phyloP scores from a whole-genome alignment of 2,113 vertebrate genomes.

The Setophaga petechia region DNA sequence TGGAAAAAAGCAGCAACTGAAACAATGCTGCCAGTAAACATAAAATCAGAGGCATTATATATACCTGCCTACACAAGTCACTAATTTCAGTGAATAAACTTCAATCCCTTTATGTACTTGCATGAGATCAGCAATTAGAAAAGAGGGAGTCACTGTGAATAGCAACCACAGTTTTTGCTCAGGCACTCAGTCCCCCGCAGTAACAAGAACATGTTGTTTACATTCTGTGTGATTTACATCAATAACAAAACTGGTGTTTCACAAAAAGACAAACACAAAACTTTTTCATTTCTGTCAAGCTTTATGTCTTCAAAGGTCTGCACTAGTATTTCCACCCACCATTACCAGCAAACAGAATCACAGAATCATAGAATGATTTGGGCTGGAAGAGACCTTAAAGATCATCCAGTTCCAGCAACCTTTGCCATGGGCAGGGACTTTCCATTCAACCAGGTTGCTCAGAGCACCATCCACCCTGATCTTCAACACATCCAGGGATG shows the following conservation, averaged over 20 bases:
- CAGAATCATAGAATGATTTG: neutral
- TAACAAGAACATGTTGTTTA: conserved; percentile 1
- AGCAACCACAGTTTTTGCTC: neutral
- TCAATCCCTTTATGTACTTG: neutral
- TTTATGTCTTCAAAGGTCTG: neutral
- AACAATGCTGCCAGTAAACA: neutral
- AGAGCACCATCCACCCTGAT: neutral
- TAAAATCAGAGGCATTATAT: neutral
- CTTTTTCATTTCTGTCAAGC: neutral
- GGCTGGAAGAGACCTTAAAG: neutral
- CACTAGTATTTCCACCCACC: neutral
- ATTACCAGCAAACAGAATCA: neutral
- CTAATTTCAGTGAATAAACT: neutral
- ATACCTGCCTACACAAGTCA: neutral
- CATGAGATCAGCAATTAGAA: neutral
- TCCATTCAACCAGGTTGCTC: neutral
- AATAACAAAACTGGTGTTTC: neutral
- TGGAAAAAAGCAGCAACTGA: neutral
- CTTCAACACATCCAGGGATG: neutral
- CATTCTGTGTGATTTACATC: neutral
- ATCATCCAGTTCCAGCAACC: neutral
- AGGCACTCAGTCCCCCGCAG: neutral
- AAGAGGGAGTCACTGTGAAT: neutral
- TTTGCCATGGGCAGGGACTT: neutral
- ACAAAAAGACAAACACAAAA: neutral